Evolutionary conservation across 1,140 invertebrate species (phyloP), one percentile per base, ranked within the genome.

Genomic region (Pseudomyrmex dendroicus): DNA sequence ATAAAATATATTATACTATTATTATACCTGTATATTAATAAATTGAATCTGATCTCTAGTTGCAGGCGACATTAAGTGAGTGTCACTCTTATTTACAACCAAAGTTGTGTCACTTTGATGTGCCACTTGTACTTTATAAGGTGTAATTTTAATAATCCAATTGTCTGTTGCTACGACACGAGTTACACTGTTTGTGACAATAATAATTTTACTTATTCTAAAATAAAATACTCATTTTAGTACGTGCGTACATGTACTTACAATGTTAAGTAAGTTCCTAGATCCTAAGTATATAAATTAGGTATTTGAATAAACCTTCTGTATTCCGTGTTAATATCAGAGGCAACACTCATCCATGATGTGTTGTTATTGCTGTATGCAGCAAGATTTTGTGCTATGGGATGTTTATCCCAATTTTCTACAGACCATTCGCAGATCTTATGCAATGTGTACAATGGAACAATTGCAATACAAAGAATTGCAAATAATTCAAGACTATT

Each of bases 91-190:
- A 83, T 96, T 96, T 15, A 98, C 95, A 44, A 96, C 95, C 1
- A 98, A 93, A 25, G 96, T 94, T 54, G 97, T 96, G 92, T 98
- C 97, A 90, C 94, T 96, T 92, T 98, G 97, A 91, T 97, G 96
- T 0, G 96, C 96, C 61, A 98, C 91, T 87, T 96, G 94, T 0
- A 98, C 90, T 88, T 93, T 96, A 91, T 98, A 98, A 63, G 97
- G 96, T 0, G 96, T 95, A 1, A 98, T 96, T 94, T 98, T 98
- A 35, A 99, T 96, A n/a, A 99, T 96, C 98, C 98, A 99, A 86
- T 96, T 98, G 89, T 98, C 96, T 1, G 97, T 98, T 5, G 96
- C 97, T 85, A 98, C 95, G 50, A 98, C 94, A 89, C 96, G 96
- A 67, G 95, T 96, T 35, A 97, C 95, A 3, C 96, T 95, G 91